Evolutionary conservation across 2,797 vertebrate genomes (phyloP), one percentile per base, ranked within the genome.

Genomic region (Sarcoramphus papa): DNA sequence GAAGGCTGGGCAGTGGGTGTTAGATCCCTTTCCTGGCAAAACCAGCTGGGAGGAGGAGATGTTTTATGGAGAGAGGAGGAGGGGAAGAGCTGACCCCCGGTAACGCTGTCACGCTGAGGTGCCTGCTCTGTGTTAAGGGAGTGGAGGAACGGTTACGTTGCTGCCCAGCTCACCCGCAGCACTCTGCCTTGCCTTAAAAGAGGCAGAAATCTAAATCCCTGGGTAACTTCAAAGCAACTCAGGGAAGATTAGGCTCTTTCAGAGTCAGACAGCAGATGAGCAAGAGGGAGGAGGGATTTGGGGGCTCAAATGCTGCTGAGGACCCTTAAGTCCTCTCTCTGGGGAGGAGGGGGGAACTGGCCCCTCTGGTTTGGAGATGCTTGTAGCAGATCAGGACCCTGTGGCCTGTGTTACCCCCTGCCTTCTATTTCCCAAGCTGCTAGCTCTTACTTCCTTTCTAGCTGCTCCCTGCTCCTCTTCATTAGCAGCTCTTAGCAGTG

Each of bases 121-220:
- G 96, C 89, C 95, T 96, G 95, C 91, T 96, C 95, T 95, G 89
- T 94, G 95, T 95, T 94, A 95, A 45, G 56, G 50, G 11, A 78
- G 54, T 5, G 35, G 41, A 72, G 80, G 64, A 96, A 53, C 8
- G 0, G 63, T 72, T 56, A 6, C 1, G 12, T 12, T 35, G n/a
- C 81, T 28, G 89, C 91, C 63, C 82, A 28, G 68, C 90, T 87
- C 69, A 31, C 62, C 45, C 19, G 0, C 91, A 12, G 70, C 74
- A 56, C 84, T 87, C 92, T 90, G 92, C 96, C 81, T 97, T 88
- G 85, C 94, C 95, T 91, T 96, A 94, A 88, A 94, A 91, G 89
- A 95, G 79, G 85, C 91, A 90, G 89, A 85, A 91, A 96, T 95
- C 96, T 96, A 90, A 97, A 97, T 96, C 92, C 92, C 92, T 88